phyloP scores from a whole-genome alignment of 2,888 invertebrate species.

The Limnephilus auricula region DNA sequence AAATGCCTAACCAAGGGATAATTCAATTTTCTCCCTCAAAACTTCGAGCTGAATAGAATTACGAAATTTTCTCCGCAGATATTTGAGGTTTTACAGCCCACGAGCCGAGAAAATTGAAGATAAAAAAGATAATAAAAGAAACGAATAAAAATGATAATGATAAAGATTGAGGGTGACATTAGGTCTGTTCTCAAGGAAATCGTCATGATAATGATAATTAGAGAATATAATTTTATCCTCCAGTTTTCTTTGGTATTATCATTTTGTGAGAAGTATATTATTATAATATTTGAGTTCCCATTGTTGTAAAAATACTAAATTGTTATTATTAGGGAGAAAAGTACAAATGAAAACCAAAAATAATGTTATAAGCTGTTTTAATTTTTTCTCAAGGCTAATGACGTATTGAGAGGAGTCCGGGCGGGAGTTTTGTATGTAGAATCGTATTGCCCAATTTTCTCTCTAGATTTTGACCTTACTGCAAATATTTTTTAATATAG shows the following conservation, averaged over 20 bases:
- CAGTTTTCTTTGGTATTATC: neutral
- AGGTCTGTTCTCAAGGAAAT: neutral
- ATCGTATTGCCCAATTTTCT: too few relatives aligned
- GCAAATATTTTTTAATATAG: too few relatives aligned
- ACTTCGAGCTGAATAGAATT: neutral
- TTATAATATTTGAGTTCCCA: neutral
- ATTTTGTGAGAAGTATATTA: neutral
- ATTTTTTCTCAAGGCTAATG: neutral
- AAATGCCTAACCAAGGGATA: neutral
- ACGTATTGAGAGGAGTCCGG: too few relatives aligned
- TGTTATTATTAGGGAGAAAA: neutral
- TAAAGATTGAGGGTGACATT: neutral
- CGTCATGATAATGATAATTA: neutral
- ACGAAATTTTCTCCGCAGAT: neutral
- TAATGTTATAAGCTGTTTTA: neutral
- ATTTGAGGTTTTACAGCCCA: constrained; percentile 16
- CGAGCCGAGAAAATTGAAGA: neutral
- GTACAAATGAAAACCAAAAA: neutral
- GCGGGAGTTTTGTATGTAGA: too few relatives aligned
- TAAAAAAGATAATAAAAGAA: neutral
- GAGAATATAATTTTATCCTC: neutral
- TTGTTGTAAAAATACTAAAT: too few relatives aligned
- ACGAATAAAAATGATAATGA: neutral
- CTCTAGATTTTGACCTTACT: too few relatives aligned
- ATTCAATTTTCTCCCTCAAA: constrained; percentile 6